These are phyloP conservation scores for Erpetoichthys calabaricus DNA, from an alignment of 2,797 vertebrate species.

Conservation along the genomic window DNA sequence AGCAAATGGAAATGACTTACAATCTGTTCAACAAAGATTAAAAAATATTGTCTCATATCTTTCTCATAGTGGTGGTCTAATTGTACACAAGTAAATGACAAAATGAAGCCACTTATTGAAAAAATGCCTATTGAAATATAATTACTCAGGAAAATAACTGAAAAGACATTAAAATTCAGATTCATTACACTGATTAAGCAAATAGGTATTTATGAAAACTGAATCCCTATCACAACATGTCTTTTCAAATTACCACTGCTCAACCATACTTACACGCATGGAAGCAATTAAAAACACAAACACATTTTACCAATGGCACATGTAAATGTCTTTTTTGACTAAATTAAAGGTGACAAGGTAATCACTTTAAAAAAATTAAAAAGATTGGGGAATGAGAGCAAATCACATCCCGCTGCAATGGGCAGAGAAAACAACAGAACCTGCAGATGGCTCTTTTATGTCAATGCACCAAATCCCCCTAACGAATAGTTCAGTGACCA, in stretches of 20 bases:
- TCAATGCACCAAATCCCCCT: constrained; percentile 1
- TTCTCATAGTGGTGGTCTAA: too few relatives aligned
- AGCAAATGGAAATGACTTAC: too few relatives aligned
- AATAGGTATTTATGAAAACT: not conserved
- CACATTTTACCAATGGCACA: not conserved
- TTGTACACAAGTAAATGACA: too few relatives aligned
- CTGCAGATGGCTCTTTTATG: not conserved
- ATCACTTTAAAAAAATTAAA: not conserved
- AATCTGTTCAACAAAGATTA: too few relatives aligned
- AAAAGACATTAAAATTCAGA: not conserved
- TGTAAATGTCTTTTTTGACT: not conserved
- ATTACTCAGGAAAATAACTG: not conserved
- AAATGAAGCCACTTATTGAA: too few relatives aligned
- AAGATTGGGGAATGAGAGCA: not conserved
- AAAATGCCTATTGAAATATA: not conserved
- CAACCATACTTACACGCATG: not conserved
- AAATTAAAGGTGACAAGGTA: not conserved
- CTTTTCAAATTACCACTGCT: not conserved
- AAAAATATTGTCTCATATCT: too few relatives aligned
- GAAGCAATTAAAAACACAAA: not conserved
- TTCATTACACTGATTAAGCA: not conserved
- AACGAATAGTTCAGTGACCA: not conserved
- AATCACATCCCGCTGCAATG: not conserved
- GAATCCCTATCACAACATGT: not conserved
- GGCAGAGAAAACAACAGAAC: not conserved